Evolutionary conservation across 2,888 invertebrate species (phyloP).

Genomic region (Leucoma salicis): DNA sequence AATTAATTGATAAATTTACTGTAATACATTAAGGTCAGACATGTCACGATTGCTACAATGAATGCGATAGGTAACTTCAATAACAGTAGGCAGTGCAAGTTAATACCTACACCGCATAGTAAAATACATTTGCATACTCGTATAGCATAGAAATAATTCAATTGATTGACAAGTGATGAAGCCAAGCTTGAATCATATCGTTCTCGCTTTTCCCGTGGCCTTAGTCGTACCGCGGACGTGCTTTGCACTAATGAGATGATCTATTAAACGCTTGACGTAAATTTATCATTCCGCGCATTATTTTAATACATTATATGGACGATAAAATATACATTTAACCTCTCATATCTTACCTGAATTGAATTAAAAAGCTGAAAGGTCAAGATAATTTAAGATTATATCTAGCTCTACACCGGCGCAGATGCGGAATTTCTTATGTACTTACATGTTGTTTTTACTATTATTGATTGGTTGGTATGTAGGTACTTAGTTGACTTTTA

Average conservation of each 20-base stretch:
- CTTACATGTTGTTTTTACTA: no score
- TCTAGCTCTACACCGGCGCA: no score
- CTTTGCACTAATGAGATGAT: slow-evolving; percentile 69
- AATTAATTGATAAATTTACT: slow-evolving; percentile 28
- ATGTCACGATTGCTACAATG: slow-evolving; percentile 37
- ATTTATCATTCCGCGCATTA: slow-evolving; percentile 40
- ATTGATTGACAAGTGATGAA: slow-evolving; percentile 44
- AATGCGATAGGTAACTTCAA: slow-evolving; percentile 42
- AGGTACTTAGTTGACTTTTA: no score
- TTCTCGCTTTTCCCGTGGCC: slow-evolving; percentile 61
- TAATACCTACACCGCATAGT: slow-evolving; percentile 48
- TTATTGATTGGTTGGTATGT: no score
- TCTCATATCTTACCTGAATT: no score
- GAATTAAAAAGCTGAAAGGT: no score
- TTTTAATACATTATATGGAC: no score
- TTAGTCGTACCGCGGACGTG: slow-evolving; percentile 67
- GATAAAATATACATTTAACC: no score
- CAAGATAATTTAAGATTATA: no score
- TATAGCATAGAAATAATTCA: slow-evolving; percentile 55
- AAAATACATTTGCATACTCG: slow-evolving; percentile 54
- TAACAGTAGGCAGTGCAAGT: slow-evolving; percentile 45
- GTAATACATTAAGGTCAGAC: slow-evolving; percentile 34
- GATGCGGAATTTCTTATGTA: no score
- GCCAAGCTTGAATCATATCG: slow-evolving; percentile 35
- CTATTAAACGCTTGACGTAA: slow-evolving; percentile 68